Conservation (phyloP, 2,888 invertebrate species). For the Drosophila setosimentum region DNA sequence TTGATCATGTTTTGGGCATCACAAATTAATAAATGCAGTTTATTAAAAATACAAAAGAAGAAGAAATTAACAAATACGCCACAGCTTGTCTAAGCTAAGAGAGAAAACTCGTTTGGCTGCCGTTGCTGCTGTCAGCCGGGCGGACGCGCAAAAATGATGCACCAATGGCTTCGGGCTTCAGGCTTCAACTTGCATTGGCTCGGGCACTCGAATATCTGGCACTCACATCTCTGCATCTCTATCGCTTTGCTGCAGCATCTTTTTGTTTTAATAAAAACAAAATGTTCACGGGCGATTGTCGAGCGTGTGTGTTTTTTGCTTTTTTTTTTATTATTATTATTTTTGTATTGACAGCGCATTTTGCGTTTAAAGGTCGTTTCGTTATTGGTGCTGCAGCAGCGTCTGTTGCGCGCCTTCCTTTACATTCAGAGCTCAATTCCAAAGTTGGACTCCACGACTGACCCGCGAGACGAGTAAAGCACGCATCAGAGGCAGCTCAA, state of each 20-base stretch:
- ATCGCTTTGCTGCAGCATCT: conserved; percentile 40
- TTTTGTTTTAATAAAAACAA: conserved; percentile 52
- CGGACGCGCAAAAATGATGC: conserved; percentile 49
- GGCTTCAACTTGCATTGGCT: conserved; percentile 41
- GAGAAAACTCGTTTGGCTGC: conserved; percentile 39
- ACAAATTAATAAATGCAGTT: conserved; percentile 65
- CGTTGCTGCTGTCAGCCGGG: conserved; percentile 20
- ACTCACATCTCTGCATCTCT: conserved; percentile 43
- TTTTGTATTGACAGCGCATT: conserved; percentile 63
- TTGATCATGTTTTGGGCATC: conserved; percentile 53
- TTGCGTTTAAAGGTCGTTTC: conserved; percentile 79
- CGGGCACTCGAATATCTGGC: conserved; percentile 26
- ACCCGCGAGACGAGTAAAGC: conserved; percentile 35
- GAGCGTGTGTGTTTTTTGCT: conserved; percentile 30
- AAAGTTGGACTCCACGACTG: conserved; percentile 67
- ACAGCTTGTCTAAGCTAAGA: conserved; percentile 11
- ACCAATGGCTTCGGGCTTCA: conserved; percentile 7
- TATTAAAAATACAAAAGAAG: conserved; percentile 28
- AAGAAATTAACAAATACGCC: conserved; percentile 21
- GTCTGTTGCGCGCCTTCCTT: conserved; percentile 78
- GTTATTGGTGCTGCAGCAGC: conserved; percentile 65
- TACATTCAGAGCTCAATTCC: conserved; percentile 82
- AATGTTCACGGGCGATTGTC: conserved; percentile 52
- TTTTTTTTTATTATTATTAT: conserved; percentile 22
- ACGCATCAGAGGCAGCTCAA: conserved; percentile 45